A percentile compares a stretch with the other conserved stretches of the same genome.
Evolutionary conservation across 2,797 vertebrate genomes (phyloP).

Genomic region (Myiothlypis chrysogaster): DNA sequence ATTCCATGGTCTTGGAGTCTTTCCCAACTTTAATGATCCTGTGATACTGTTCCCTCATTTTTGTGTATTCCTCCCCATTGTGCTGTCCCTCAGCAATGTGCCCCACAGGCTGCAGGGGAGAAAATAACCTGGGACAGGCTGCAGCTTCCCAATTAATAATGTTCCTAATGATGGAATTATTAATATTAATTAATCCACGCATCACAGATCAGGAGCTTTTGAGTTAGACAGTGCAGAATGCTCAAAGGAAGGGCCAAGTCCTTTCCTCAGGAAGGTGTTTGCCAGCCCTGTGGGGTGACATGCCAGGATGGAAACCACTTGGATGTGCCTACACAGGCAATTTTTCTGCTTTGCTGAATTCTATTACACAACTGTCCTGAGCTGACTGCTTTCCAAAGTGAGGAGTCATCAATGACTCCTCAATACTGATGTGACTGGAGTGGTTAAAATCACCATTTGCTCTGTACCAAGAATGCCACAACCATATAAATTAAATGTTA

Average conservation of each 20-base stretch:
- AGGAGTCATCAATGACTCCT: neutral
- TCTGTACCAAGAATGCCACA: neutral
- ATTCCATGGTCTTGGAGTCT: rapidly evolving
- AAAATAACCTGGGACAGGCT: neutral
- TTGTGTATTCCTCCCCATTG: neutral
- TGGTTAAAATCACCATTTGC: neutral
- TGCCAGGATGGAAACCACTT: neutral
- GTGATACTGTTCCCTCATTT: neutral
- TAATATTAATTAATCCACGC: neutral
- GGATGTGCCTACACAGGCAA: neutral
- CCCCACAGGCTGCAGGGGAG: neutral
- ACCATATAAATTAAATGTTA: neutral
- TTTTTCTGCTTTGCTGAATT: neutral
- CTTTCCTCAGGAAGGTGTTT: neutral
- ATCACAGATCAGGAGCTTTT: neutral
- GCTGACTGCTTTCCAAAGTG: neutral
- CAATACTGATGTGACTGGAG: neutral
- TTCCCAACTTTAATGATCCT: rapidly evolving
- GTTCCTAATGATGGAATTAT: neutral
- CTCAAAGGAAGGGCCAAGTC: neutral
- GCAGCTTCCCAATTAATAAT: neutral
- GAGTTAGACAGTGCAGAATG: neutral
- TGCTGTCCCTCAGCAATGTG: rapidly evolving
- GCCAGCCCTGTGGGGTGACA: neutral
- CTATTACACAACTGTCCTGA: neutral